Conservation (phyloP, 2,113 vertebrate genomes). For the Stictonetta naevosa region DNA sequence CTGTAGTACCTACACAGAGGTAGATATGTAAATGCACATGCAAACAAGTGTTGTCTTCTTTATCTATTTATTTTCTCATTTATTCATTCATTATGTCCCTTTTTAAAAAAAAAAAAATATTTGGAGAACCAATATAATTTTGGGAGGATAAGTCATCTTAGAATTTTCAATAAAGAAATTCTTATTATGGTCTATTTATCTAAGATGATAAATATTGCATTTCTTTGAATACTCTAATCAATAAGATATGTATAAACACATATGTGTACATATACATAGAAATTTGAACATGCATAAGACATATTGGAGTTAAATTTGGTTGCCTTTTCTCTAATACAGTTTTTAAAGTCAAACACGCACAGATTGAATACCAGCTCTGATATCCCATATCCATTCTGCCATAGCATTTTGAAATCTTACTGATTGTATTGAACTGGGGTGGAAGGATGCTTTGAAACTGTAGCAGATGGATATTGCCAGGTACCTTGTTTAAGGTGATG, state of each 20-base stretch:
- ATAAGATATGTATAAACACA: neutral
- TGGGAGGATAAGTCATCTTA: neutral
- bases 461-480: neutral
- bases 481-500: neutral
- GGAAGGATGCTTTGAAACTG: neutral
- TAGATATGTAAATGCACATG: accelerated
- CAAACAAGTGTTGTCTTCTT: neutral
- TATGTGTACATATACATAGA: accelerated
- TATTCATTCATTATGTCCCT: neutral
- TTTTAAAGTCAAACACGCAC: neutral
- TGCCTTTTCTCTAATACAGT: neutral
- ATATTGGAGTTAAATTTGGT: neutral
- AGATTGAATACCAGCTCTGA: neutral
- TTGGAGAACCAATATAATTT: neutral
- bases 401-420: neutral
- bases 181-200: neutral
- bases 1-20: neutral
- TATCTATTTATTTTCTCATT: neutral
- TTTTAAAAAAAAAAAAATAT: neutral
- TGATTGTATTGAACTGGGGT: neutral
- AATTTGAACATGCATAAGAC: neutral
- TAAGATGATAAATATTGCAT: neutral
- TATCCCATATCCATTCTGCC: neutral
- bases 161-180: neutral
- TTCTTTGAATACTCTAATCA: neutral